Evolutionary conservation across 2,797 vertebrate genomes (phyloP).

Genomic region (Cuniculus paca): DNA sequence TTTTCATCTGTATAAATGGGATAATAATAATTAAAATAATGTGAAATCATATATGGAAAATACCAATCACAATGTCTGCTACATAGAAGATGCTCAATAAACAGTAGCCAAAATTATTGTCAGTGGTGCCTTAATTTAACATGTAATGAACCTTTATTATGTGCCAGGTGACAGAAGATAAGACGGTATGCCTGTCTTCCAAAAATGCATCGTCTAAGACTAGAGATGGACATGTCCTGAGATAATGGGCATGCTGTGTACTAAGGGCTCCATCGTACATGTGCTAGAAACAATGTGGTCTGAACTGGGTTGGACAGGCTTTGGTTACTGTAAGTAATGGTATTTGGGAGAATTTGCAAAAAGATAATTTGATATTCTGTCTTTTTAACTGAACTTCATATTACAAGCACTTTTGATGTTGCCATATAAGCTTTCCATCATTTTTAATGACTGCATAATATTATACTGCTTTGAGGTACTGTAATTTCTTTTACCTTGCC

Average conservation of each 20-base stretch:
- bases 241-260: neutral
- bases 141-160: neutral
- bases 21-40: neutral
- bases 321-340: neutral
- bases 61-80: neutral
- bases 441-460: constrained; percentile 29
- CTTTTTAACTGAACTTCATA: neutral
- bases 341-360: neutral
- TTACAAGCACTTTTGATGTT: neutral
- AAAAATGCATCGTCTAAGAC: neutral
- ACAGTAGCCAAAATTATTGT: neutral
- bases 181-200: neutral
- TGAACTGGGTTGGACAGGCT: neutral
- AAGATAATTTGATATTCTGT: neutral
- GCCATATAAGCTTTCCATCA: neutral
- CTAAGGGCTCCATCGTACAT: fast-evolving
- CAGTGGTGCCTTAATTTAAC: neutral
- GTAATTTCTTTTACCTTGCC: neutral
- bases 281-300: neutral
- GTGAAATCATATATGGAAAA: neutral
- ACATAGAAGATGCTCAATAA: neutral
- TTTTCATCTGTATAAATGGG: neutral
- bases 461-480: neutral
- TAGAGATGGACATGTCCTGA: neutral
- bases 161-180: too few species aligned